These are phyloP conservation scores for Etia nguti DNA, from an alignment of 2,113 vertebrate genomes.

Conservation along the genomic window DNA sequence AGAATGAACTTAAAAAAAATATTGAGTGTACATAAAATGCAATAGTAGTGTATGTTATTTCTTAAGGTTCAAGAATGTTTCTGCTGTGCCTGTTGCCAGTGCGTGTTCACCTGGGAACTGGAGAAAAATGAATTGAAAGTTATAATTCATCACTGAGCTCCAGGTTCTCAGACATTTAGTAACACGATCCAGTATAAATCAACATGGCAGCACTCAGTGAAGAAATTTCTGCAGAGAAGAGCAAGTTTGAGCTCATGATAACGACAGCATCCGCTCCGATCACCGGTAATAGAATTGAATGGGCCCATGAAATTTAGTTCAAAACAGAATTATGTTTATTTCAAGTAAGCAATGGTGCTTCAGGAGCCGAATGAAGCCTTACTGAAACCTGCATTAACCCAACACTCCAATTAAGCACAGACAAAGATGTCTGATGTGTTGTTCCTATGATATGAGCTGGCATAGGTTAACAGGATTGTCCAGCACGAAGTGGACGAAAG, in stretches of 20 bases:
- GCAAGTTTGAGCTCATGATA: background rate
- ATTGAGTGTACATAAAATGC: background rate
- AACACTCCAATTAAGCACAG: background rate
- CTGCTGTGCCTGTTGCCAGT: background rate
- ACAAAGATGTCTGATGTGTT: background rate
- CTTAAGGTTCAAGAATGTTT: background rate
- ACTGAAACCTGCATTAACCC: background rate
- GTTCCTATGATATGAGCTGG: background rate
- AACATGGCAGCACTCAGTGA: background rate
- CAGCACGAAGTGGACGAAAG: background rate
- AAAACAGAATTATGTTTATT: constrained; percentile 1
- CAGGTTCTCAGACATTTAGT: background rate
- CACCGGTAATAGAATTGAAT: background rate
- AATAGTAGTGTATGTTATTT: background rate
- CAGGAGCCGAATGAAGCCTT: background rate
- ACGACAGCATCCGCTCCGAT: background rate
- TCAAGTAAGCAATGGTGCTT: background rate
- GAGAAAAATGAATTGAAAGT: background rate
- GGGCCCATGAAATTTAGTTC: background rate
- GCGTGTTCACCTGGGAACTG: background rate
- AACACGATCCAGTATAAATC: background rate
- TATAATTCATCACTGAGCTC: background rate
- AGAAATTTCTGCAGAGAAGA: background rate
- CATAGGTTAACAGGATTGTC: background rate
- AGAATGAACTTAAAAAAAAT: background rate